These are phyloP conservation scores for Aselliscus stoliczkanus DNA, from an alignment of 2,797 vertebrate species.

Conservation along the genomic window DNA sequence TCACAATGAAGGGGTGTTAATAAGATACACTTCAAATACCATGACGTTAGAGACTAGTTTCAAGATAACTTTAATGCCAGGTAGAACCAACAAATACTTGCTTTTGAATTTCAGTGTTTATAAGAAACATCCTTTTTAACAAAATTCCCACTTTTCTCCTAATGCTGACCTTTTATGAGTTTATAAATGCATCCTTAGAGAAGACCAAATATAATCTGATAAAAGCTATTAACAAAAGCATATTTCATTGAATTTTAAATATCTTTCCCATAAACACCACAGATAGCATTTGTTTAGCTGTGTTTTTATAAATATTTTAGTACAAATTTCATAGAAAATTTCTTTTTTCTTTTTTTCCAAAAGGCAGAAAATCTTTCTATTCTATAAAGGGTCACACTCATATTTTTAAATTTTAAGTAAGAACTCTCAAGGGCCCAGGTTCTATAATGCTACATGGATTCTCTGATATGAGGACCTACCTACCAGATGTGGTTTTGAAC, in stretches of 20 bases:
- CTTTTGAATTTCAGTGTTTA: neutral
- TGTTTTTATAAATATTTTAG: conserved; percentile 48
- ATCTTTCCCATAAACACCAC: neutral
- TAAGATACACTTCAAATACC: neutral
- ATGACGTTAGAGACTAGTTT: neutral
- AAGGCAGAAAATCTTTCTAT: neutral
- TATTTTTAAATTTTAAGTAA: conserved; percentile 23
- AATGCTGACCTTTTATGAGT: neutral
- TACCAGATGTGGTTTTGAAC: neutral
- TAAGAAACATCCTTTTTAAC: neutral
- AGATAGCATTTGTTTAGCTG: conserved; percentile 12
- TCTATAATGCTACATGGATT: neutral
- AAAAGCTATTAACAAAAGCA: neutral
- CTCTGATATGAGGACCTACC: neutral
- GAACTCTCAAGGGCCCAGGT: conserved; percentile 27
- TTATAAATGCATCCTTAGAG: neutral
- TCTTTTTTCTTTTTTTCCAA: neutral
- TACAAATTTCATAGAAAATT: conserved; percentile 41
- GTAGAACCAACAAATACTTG: neutral
- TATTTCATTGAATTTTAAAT: conserved; percentile 17
- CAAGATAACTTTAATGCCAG: neutral
- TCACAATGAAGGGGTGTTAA: neutral
- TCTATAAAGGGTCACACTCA: neutral
- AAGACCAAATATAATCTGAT: neutral
- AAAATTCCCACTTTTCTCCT: neutral